Conservation (phyloP, 2,888 invertebrate species). For the Panzeria rudis region DNA sequence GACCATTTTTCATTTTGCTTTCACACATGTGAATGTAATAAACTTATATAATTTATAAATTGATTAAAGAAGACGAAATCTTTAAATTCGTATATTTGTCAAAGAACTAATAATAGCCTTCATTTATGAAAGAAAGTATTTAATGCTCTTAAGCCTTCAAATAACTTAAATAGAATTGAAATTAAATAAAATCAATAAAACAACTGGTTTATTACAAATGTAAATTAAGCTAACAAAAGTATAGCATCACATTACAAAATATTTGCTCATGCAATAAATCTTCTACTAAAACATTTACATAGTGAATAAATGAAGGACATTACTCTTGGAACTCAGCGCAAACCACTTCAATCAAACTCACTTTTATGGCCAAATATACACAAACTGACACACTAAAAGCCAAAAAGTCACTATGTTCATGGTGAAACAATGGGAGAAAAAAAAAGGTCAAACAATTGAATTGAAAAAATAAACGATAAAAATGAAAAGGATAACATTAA, state of each 20-base stretch:
- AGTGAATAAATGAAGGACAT: constrained; percentile 57
- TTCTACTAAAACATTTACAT: constrained; percentile 67
- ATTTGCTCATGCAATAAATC: constrained; percentile 71
- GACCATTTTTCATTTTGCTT: not conserved
- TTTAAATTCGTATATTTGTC: not conserved
- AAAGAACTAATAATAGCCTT: not conserved
- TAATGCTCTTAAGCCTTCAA: constrained; percentile 21
- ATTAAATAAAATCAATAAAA: constrained; percentile 10
- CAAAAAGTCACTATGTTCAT: constrained; percentile 55
- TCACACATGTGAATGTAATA: not conserved
- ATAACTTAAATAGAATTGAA: constrained; percentile 29
- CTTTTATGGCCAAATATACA: not conserved
- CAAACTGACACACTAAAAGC: constrained; percentile 20
- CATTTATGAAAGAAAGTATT: not conserved
- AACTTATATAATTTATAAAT: not conserved
- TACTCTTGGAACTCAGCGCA: constrained; percentile 7
- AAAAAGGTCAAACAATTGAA: constrained; percentile 65
- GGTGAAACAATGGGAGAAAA: constrained; percentile 30
- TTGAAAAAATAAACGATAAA: constrained; percentile 41
- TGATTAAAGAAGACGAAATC: not conserved
- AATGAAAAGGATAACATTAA: constrained; percentile 66
- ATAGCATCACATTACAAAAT: constrained; percentile 69
- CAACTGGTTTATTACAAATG: constrained; percentile 61
- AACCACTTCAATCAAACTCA: constrained; percentile 40
- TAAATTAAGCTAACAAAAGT: constrained; percentile 66